Evolutionary conservation across 2,113 vertebrate species (phyloP).

Genomic region (Burhinus oedicnemus): DNA sequence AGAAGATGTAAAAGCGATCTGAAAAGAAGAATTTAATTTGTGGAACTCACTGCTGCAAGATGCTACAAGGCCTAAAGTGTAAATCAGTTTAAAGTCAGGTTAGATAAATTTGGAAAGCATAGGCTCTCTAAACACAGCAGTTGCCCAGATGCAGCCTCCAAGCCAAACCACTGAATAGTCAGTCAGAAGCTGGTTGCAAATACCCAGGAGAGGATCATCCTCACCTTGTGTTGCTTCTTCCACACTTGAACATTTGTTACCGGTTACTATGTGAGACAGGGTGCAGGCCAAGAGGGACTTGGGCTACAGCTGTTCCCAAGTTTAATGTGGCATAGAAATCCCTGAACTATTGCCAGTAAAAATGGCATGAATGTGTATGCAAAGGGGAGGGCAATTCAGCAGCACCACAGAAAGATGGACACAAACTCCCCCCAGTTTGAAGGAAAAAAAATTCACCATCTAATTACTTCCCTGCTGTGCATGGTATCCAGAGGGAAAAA

Average conservation of each 20-base stretch:
- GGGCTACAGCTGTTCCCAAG: neutral
- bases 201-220: neutral
- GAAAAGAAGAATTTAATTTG: neutral
- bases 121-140: neutral
- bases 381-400: neutral
- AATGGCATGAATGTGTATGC: rapidly evolving
- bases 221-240: neutral
- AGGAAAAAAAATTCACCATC: neutral
- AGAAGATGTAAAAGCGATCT: neutral
- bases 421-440: neutral
- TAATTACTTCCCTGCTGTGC: neutral
- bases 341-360: neutral
- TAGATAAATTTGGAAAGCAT: neutral
- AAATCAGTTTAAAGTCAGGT: neutral
- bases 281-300: neutral
- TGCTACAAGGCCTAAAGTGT: neutral
- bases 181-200: neutral
- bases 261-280: neutral
- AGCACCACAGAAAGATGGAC: neutral
- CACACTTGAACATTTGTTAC: neutral
- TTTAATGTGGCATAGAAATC: neutral
- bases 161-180: neutral
- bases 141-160: neutral
- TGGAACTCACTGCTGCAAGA: neutral
- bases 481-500: neutral